Conservation (phyloP, 2,797 vertebrate genomes). For the Intellagama lesueurii region DNA sequence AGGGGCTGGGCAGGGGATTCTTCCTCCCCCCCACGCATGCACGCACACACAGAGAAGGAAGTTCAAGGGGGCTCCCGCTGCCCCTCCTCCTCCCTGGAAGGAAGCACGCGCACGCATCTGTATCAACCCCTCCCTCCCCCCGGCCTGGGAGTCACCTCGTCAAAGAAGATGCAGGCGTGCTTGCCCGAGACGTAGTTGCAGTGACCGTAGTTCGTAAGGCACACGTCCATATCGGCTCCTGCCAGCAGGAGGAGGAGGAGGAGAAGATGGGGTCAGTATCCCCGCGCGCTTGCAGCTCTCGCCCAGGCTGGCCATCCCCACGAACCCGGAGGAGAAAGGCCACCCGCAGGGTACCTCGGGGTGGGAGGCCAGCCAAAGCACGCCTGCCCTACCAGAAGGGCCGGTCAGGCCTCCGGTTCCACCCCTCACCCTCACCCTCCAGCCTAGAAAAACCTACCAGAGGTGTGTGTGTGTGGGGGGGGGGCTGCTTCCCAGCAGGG, state of each 20-base stretch:
- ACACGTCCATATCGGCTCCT: slow-evolving; percentile 99
- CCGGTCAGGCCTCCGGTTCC: neutral
- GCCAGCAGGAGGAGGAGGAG: slow-evolving; percentile 48
- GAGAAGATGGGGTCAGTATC: neutral
- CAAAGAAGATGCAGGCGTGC: slow-evolving; percentile 98
- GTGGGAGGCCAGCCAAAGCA: too few species aligned
- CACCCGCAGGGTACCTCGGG: too few species aligned
- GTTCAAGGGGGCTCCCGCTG: too few species aligned
- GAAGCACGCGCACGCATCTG: fast-evolving
- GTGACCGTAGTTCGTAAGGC: slow-evolving; percentile 98
- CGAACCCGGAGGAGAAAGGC: neutral
- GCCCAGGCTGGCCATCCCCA: slow-evolving; percentile 19
- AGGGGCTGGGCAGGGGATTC: too few species aligned
- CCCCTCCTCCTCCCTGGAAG: too few species aligned
- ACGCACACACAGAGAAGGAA: too few species aligned
- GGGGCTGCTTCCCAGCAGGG: neutral
- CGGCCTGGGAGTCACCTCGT: slow-evolving; percentile 85
- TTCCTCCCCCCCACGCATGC: too few species aligned
- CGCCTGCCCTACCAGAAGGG: neutral
- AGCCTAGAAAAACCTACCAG: neutral
- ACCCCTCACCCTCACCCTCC: neutral
- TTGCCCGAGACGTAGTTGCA: slow-evolving; percentile 98
- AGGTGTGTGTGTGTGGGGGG: too few species aligned
- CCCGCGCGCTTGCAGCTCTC: slow-evolving; percentile 33
- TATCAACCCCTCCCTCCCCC: too few species aligned